These are phyloP conservation scores for Eupithecia abbreviata DNA, from an alignment of 2,888 invertebrate species.

Conservation along the genomic window DNA sequence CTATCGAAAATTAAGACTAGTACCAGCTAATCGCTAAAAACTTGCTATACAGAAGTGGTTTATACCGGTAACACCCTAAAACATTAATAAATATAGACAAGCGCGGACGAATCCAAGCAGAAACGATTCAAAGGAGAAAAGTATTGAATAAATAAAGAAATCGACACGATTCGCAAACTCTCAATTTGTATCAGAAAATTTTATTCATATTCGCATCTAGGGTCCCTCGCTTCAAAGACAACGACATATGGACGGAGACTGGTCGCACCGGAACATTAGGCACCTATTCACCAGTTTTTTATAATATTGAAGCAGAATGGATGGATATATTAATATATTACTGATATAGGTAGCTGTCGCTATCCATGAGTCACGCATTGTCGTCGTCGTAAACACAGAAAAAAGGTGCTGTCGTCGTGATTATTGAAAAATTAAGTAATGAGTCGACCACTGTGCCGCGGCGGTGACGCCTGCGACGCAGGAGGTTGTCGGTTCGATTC, in stretches of 20 bases:
- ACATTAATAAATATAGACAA: constrained; percentile 76
- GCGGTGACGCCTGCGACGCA: no score
- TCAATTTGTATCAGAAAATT: constrained; percentile 79
- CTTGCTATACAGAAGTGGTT: constrained; percentile 58
- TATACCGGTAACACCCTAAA: constrained; percentile 64
- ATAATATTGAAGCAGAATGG: background rate
- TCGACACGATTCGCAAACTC: constrained; percentile 80
- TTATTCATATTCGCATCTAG: constrained; percentile 76
- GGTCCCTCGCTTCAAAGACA: constrained; percentile 66
- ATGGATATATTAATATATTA: no score
- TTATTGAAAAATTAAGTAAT: background rate
- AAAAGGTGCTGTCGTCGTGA: background rate
- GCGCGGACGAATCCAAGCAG: constrained; percentile 67
- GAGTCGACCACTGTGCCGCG: no score
- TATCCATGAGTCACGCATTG: background rate
- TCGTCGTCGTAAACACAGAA: background rate
- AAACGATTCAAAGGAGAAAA: constrained; percentile 74
- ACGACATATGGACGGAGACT: constrained; percentile 72
- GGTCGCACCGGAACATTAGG: constrained; percentile 59
- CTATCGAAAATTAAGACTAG: background rate
- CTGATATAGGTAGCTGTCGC: no score
- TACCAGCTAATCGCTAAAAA: background rate
- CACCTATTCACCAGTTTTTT: background rate
- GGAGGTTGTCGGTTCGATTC: no score
- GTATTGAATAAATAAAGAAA: constrained; percentile 82